These are phyloP conservation scores for Trachelus troglodyta DNA, from an alignment of 2,888 invertebrate species.

Conservation along the genomic window DNA sequence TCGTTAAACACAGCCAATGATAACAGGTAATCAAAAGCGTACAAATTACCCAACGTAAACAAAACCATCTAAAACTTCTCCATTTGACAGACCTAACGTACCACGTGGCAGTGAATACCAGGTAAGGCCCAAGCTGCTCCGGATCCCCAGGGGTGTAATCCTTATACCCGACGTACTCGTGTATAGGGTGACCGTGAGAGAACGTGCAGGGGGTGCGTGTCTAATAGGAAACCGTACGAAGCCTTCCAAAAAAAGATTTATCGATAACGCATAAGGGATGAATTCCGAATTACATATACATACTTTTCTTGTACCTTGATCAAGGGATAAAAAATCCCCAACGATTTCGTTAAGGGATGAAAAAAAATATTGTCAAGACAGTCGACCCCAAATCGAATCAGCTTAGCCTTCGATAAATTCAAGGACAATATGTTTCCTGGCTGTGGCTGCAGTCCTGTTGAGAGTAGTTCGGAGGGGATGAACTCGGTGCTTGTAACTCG, in stretches of 20 bases:
- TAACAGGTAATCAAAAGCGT: background rate
- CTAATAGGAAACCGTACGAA: background rate
- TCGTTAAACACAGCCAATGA: background rate
- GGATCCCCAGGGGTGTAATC: slow-evolving; percentile 45
- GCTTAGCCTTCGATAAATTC: slow-evolving; percentile 33
- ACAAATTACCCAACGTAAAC: background rate
- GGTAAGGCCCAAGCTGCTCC: slow-evolving; percentile 21
- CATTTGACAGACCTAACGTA: slow-evolving; percentile 56
- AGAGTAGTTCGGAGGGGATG: slow-evolving; percentile 37
- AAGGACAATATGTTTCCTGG: slow-evolving; percentile 64
- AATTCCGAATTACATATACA: slow-evolving; percentile 9
- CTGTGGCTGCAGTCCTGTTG: slow-evolving; percentile 24
- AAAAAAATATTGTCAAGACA: slow-evolving; percentile 13
- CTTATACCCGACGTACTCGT: slow-evolving; percentile 41
- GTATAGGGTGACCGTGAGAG: slow-evolving; percentile 53
- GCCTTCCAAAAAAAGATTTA: background rate
- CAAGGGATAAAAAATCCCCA: background rate
- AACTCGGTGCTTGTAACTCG: slow-evolving; percentile 54
- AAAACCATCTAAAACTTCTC: slow-evolving; percentile 31
- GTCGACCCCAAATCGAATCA: background rate
- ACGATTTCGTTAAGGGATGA: background rate
- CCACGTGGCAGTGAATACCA: slow-evolving; percentile 24
- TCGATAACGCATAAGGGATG: slow-evolving; percentile 32
- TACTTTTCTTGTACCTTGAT: background rate
- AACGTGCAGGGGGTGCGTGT: slow-evolving; percentile 39